Conservation (phyloP, 2,113 vertebrate species). For the Dromaius novaehollandiae region DNA sequence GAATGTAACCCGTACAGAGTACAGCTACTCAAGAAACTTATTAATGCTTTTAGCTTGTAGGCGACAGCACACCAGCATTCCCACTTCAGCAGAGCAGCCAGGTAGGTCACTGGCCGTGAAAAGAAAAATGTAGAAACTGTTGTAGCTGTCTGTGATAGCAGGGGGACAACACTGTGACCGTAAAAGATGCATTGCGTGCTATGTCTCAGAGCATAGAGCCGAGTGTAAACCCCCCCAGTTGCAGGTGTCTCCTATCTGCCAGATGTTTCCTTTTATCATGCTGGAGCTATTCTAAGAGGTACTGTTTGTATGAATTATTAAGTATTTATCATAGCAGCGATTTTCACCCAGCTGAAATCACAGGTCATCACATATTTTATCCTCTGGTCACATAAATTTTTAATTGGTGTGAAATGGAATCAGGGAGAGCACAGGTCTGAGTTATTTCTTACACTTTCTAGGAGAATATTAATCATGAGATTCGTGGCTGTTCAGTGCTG, state of each 20-base stretch:
- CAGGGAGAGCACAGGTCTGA: not conserved
- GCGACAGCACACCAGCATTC: not conserved
- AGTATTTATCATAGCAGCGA: not conserved
- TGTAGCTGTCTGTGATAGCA: not conserved
- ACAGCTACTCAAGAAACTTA: not conserved
- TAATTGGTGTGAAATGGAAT: not conserved
- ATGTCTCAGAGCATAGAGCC: fast-evolving
- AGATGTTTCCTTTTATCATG: not conserved
- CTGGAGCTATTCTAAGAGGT: not conserved
- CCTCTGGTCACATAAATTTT: not conserved
- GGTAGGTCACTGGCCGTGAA: not conserved
- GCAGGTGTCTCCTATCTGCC: not conserved
- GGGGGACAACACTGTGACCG: not conserved
- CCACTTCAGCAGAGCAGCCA: not conserved
- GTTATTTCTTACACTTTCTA: not conserved
- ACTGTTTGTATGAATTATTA: not conserved
- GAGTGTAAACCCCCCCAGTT: not conserved
- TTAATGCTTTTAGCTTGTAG: not conserved
- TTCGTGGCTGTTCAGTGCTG: not conserved
- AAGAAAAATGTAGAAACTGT: not conserved
- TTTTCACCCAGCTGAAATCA: conserved; percentile 1
- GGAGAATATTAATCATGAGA: not conserved
- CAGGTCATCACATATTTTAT: not conserved
- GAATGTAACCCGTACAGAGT: fast-evolving
- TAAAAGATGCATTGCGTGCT: not conserved